Base-by-base conservation (phyloP, 1,140 invertebrate genomes). In the Arctopsyche grandis region DNA sequence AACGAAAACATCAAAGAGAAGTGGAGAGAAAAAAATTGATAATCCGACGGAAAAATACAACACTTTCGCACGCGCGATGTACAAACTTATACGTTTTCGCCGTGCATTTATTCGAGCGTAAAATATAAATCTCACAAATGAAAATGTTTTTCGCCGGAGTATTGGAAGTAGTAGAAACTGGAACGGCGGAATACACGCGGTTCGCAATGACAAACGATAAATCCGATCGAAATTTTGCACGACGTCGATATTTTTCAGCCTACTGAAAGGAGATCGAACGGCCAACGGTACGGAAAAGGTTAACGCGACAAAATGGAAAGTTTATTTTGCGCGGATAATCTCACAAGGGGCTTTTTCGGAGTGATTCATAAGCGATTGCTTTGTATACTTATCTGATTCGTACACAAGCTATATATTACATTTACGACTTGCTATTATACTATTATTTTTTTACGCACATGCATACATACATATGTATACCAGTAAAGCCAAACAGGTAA, bases 51-150 rank as follows among this genome's bases (percentile, higher is more conserved):
- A 24, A 66, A 66, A 66, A 66, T 66, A 66, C 60, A 66, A 66
- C 60, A 66, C 24, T 66, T 22, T 66, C 52, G 52, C 52, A 16
- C 1, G 52, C 52, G 52, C n/a, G 52, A 21, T 58, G 5, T 58
- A 58, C 5, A 16, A n/a, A n/a, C n/a, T 16, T 66, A 4, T 66
- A 19, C 24, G 48, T 14, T 10, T 12, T 21, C n/a, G 60, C 60
- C 60, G 60, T 22, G 16, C 16, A 52, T 52, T 52, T 52, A 52
- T 52, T 52, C 48, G 48, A 5, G 21, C 69, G 69, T 16, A 19
- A 70, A 70, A 70, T 70, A 70, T 70, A 70, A 70, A 70, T 70
- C 69, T 16, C n/a, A 5, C 38, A 70, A 70, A 70, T 70, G 69
- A 70, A 70, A 70, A 70, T 70, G 69, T 70, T 70, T 43, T 43